Base-by-base conservation (phyloP, 2,888 invertebrate species). In the Trachelus troglodyta region DNA sequence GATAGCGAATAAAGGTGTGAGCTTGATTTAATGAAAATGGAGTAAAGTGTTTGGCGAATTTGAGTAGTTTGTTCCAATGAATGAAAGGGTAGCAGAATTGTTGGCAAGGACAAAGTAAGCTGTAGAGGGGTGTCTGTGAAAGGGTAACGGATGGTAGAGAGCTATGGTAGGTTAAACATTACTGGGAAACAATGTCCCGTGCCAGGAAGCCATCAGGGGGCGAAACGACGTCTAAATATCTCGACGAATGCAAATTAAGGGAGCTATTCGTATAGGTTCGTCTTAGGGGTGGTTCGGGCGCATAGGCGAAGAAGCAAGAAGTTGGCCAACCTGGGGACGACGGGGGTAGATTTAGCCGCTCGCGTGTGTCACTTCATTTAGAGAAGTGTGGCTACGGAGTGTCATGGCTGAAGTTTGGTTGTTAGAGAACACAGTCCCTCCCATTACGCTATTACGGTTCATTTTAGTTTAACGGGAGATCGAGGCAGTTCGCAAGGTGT, bases 321-420 rank as follows among this genome's bases (percentile, higher is more conserved):
- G 56, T 56, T 56, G 23, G 56, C 56, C 56, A 23, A 2, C 56
- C 56, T 56, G 37, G 30, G 74, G 34, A 35, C 23, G 23, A 56
- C 84, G 83, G 83, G 85, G 83, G 84, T 75, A 73, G 80, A 79
- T 74, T 75, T 74, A 76, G 69, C 74, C 34, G 78, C 77, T 88
- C 86, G 89, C 89, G 88, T 89, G 88, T 89, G 89, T 89, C 89
- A 87, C 86, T 89, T 88, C 87, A 87, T 87, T 88, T 88, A 81
- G 77, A 80, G 81, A 82, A 86, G 85, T 82, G 85, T 83, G 79
- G 83, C 84, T 74, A 69, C 83, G 75, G 85, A 85, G 85, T 86
- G 85, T 85, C 85, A 79, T 80, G 80, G 73, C 76, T 76, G 40
- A 68, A 34, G 56, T 73, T 76, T 31, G 78, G 76, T 76, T 74